These are phyloP conservation scores for Urophycis tenuis DNA, from an alignment of 2,797 vertebrate species.

Conservation along the genomic window DNA sequence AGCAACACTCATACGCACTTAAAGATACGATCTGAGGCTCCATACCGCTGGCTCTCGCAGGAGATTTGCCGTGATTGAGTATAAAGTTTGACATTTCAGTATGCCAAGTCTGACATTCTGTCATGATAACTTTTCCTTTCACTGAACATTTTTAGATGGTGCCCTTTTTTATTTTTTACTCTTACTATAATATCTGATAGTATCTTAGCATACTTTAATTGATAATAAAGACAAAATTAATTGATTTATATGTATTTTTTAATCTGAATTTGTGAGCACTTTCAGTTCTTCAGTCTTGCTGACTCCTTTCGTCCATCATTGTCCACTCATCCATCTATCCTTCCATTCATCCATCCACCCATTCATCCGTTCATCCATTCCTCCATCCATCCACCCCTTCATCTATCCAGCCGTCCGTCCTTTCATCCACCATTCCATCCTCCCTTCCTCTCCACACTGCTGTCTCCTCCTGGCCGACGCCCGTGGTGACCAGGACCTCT, in stretches of 20 bases:
- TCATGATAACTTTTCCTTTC: slow-evolving; percentile 27
- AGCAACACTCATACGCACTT: slow-evolving; percentile 32
- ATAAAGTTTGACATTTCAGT: slow-evolving; percentile 62
- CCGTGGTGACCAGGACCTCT: too few relatives aligned
- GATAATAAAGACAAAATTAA: background rate
- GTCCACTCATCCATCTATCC: too few relatives aligned
- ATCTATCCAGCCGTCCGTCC: too few relatives aligned
- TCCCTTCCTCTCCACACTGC: too few relatives aligned
- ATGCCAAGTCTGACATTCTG: slow-evolving; percentile 50
- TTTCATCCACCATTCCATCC: background rate
- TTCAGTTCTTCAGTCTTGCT: background rate
- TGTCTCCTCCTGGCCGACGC: too few relatives aligned
- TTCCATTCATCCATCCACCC: too few relatives aligned
- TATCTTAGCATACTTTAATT: too few relatives aligned
- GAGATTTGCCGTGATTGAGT: slow-evolving; percentile 40
- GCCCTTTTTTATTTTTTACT: background rate
- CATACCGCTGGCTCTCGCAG: slow-evolving; percentile 37
- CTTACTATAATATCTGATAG: background rate
- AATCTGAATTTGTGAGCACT: background rate
- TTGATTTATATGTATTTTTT: background rate
- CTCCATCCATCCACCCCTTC: too few relatives aligned
- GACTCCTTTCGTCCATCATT: too few relatives aligned
- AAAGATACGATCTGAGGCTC: slow-evolving; percentile 53
- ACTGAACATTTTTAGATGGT: background rate
- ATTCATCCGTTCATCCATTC: too few relatives aligned